Evolutionary conservation across 2,888 invertebrate genomes (phyloP).

Genomic region (Nasonia oneida): DNA sequence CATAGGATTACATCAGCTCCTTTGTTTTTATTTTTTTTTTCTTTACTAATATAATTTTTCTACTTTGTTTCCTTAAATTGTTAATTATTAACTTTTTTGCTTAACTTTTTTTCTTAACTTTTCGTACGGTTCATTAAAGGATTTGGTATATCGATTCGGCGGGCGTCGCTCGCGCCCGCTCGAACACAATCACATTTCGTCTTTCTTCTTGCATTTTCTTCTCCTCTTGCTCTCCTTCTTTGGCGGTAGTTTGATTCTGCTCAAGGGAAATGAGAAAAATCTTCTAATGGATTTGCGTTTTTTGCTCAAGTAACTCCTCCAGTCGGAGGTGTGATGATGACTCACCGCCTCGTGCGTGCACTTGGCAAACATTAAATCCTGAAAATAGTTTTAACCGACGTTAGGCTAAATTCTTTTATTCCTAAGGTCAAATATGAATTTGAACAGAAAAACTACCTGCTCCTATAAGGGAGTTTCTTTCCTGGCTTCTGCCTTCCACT

Average conservation of each 20-base stretch:
- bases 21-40: constrained; percentile 45
- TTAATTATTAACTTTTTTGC: constrained; percentile 28
- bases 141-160: constrained; percentile 62
- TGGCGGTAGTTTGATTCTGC: constrained; percentile 78
- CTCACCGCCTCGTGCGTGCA: constrained; percentile 66
- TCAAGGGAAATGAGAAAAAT: constrained; percentile 77
- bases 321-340: constrained; percentile 64
- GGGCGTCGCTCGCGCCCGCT: constrained; percentile 1
- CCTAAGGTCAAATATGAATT: neutral
- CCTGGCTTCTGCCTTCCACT: constrained; percentile 83
- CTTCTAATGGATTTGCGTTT: constrained; percentile 77
- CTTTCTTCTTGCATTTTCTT: constrained; percentile 49
- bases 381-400: neutral
- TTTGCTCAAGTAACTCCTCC: constrained; percentile 74
- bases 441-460: constrained; percentile 46
- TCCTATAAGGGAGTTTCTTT: constrained; percentile 89
- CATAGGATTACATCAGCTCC: constrained; percentile 59
- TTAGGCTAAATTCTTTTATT: neutral
- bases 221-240: constrained; percentile 69
- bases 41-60: constrained; percentile 49
- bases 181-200: constrained; percentile 62
- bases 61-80: constrained; percentile 31
- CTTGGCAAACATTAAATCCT: constrained; percentile 67
- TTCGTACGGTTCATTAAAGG: constrained; percentile 56
- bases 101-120: constrained; percentile 48